Base-by-base conservation (phyloP, 1,140 invertebrate genomes). In the Calliphora vicina region DNA sequence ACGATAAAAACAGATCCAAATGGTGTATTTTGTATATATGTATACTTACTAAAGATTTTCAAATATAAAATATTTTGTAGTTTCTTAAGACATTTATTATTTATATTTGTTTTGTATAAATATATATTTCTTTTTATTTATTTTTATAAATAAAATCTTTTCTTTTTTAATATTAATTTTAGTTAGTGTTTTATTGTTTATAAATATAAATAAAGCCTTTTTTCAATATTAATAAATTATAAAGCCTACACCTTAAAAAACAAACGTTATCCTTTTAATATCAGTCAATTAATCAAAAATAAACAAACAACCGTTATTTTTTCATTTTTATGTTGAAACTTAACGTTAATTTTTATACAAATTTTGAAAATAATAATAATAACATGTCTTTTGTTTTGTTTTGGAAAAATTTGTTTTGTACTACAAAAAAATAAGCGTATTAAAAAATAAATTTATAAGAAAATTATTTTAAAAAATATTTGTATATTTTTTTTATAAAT, bases 341-440 rank as follows among this genome's bases (percentile, higher is more conserved):
- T 20, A 67, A 23, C 17, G 20, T 23, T 67, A 23, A 8, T 61
- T 20, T 20, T 67, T 67, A 67, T 67, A 57, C 0, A 20, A 50
- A 50, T 50, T 50, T 50, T 50, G 43, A 2, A 20, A 61, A 15
- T 61, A 61, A 20, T n/a, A n/a, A n/a, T n/a, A 20, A 3, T 61
- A 50, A 5, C 12, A 61, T 61, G 8, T 67, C 17, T 67, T 67
- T 67, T 67, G 2, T 20, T 23, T 67, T 23, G 8, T 25, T 67
- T 23, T 57, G n/a, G n/a, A 57, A 57, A 57, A 57, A 15, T 57
- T 15, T 57, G 10, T 57, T 57, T 67, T 67, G 61, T 67, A 67
- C 61, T 67, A 67, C 50, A 57, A 57, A 67, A 67, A 67, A 67
- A 67, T 50, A 67, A 67, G 61, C 61, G n/a, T 23, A 67, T 67